Base-by-base conservation (phyloP, 2,888 invertebrate species). In the Andrena hattorfiana region DNA sequence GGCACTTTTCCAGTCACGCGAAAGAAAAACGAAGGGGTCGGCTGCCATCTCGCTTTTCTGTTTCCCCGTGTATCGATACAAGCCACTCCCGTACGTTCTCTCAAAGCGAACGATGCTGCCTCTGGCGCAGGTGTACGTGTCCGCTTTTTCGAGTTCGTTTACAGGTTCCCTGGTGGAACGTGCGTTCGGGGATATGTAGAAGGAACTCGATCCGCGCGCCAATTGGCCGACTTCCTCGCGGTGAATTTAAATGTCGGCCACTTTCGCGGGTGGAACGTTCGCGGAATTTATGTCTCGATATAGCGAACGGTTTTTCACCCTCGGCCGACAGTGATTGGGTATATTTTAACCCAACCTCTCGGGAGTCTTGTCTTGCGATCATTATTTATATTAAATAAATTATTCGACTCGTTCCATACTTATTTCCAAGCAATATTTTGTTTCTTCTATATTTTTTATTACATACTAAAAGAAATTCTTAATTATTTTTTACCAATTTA, bases 181-280 rank as follows among this genome's bases (percentile, higher is more conserved):
- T 28, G 66, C 10, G 60, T 26, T 13, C 6, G 30, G 60, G n/a
- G 28, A 66, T 42, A 26, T 42, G 66, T 35, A 26, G 48, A 62
- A 10, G 62, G 20, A 62, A 62, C 32, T 35, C 32, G 32, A 62
- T 48, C 32, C 51, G 20, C 5, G 26, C 48, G 49, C 35, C 35
- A 35, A 72, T 72, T 26, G 72, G 32, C 23, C 64, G 63, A 60
- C 35, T 51, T 64, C 54, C 56, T 23, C 72, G 54, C 72, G 26
- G 64, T 35, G 72, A 72, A 72, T 72, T 72, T 72, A 64, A 72
- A 72, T 64, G 54, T 28, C 13, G 26, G 6, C 42, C 35, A 28
- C 49, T 28, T 60, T 64, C 23, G 32, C 51, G 51, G 7, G 7
- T 8, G 16, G 4, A 26, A 48, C 48, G 60, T 10, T 49, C 16